Evolutionary conservation across 2,797 vertebrate genomes (phyloP).

Genomic region (Decapterus maruadsi): DNA sequence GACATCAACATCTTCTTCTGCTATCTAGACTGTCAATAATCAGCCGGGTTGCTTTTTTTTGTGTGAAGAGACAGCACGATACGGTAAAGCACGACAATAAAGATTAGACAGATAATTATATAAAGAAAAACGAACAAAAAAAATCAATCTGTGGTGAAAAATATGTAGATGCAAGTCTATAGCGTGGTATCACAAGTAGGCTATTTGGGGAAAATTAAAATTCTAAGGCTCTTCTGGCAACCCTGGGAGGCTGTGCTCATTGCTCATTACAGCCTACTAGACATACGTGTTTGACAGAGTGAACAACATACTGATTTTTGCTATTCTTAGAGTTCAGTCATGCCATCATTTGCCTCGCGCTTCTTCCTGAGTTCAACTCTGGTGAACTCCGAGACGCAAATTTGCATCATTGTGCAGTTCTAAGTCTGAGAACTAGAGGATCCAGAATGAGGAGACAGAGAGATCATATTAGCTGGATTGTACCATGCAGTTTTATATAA

Average conservation of each 20-base stretch:
- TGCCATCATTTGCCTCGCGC: neutral
- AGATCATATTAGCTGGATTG: neutral
- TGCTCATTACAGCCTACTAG: neutral
- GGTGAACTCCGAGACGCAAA: neutral
- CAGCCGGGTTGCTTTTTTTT: neutral
- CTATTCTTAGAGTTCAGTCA: neutral
- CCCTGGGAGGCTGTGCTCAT: neutral
- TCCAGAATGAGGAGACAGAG: neutral
- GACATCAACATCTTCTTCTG: constrained; percentile 34
- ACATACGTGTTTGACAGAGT: neutral
- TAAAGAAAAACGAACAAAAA: neutral
- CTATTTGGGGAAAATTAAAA: neutral
- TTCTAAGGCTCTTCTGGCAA: neutral
- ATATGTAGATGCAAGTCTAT: neutral
- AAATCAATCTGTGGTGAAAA: neutral
- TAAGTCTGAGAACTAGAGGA: neutral
- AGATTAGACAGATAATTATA: neutral
- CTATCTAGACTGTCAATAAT: constrained; percentile 42
- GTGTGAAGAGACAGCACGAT: neutral
- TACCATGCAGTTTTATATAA: no score
- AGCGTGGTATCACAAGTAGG: neutral
- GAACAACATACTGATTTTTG: neutral
- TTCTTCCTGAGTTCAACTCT: neutral
- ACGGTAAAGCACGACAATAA: neutral
- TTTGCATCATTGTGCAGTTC: neutral